Evolutionary conservation across 1,140 invertebrate genomes (phyloP).

Genomic region (Pogonomyrmex californicus): DNA sequence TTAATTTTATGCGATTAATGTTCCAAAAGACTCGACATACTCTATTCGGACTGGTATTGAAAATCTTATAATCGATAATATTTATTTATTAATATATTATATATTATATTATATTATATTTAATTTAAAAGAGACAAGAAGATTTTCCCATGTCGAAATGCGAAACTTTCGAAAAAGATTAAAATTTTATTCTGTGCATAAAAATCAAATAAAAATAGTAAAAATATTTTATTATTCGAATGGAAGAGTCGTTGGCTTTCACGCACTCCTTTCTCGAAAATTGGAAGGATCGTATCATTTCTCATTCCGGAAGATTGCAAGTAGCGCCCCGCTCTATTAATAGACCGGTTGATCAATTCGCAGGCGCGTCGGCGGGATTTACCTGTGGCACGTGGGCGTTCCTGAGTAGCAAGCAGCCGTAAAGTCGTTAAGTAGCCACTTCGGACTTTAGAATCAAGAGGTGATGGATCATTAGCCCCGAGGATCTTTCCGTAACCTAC

Average conservation of each 20-base stretch:
- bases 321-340: slow-evolving; percentile 68
- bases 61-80: slow-evolving; percentile 8
- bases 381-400: slow-evolving; percentile 73
- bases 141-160: neutral
- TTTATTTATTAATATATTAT: neutral
- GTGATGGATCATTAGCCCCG: slow-evolving; percentile 74
- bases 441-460: slow-evolving; percentile 69
- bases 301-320: slow-evolving; percentile 38
- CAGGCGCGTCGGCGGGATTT: slow-evolving; percentile 45
- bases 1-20: neutral
- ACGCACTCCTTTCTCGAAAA: slow-evolving; percentile 17
- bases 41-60: neutral
- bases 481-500: slow-evolving; percentile 64
- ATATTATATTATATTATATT: neutral
- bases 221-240: neutral
- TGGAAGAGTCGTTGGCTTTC: neutral
- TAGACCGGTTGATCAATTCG: slow-evolving; percentile 72
- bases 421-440: slow-evolving; percentile 77
- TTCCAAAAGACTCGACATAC: neutral
- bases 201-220: neutral
- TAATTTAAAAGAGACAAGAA: neutral
- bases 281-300: slow-evolving; percentile 40
- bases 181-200: neutral
- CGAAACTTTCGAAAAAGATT: neutral
- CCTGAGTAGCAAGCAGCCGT: slow-evolving; percentile 67